Evolutionary conservation across 64 coral and sea anemone species (phyloP).

Genomic region (Montipora cactus): DNA sequence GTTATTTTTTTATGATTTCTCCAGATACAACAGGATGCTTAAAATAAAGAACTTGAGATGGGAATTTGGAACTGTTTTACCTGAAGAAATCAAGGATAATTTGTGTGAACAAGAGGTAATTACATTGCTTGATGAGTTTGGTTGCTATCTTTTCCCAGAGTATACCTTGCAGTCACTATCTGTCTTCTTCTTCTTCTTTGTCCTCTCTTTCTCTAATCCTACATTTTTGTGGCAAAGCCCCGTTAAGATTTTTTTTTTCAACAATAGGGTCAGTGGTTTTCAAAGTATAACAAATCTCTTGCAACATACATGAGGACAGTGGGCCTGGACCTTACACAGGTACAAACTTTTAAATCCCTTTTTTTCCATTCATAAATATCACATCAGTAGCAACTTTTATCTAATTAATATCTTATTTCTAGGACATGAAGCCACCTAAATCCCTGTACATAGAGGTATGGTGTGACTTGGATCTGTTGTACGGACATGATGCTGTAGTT

Average conservation of each 20-base stretch:
- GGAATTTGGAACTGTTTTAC: slow-evolving; percentile 99
- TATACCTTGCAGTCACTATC: too few relatives aligned
- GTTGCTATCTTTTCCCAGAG: background rate
- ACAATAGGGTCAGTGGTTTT: slow-evolving; percentile 86
- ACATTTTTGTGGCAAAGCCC: too few relatives aligned
- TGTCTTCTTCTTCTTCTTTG: background rate
- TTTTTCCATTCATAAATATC: too few relatives aligned
- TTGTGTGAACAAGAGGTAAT: slow-evolving; percentile 96
- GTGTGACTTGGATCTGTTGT: background rate
- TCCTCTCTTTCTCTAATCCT: too few relatives aligned
- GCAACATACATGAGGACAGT: slow-evolving; percentile 87
- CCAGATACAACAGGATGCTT: slow-evolving; percentile 94
- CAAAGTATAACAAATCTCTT: slow-evolving; percentile 91
- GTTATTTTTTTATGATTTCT: background rate
- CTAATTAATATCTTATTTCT: background rate
- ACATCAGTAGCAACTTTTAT: too few relatives aligned
- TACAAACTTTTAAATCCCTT: background rate
- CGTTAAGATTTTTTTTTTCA: background rate
- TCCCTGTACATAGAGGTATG: slow-evolving; percentile 96
- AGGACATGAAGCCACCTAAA: slow-evolving; percentile 97
- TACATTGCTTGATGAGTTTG: background rate
- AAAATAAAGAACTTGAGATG: slow-evolving; percentile 89
- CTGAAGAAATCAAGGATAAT: slow-evolving; percentile 95
- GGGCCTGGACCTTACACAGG: slow-evolving; percentile 89
- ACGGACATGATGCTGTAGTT: background rate